These are phyloP conservation scores for Chromobotia macracanthus DNA, from an alignment of 2,797 vertebrate genomes.

Conservation along the genomic window DNA sequence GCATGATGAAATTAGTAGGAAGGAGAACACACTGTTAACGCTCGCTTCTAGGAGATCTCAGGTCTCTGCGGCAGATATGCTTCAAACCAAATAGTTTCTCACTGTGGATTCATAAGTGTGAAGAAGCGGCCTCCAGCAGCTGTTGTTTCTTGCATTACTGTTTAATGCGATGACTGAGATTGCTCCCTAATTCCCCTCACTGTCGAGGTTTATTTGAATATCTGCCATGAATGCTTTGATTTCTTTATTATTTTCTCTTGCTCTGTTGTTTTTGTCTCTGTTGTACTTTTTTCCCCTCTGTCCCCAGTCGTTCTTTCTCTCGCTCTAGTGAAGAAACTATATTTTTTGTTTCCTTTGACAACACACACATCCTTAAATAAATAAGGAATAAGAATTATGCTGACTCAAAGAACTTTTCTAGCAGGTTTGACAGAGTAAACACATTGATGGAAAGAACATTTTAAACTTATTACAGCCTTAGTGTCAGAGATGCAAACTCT, in stretches of 20 bases:
- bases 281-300: slow-evolving; percentile 10
- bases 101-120: not conserved
- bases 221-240: slow-evolving; percentile 49
- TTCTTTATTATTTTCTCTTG: slow-evolving; percentile 49
- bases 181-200: slow-evolving; percentile 10
- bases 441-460: too few relatives aligned
- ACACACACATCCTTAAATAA: not conserved
- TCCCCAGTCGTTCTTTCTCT: not conserved
- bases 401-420: too few relatives aligned
- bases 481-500: too few relatives aligned
- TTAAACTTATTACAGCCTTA: too few relatives aligned
- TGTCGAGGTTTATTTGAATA: slow-evolving; percentile 48
- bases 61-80: slow-evolving; percentile 11
- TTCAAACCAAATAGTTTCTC: slow-evolving; percentile 12
- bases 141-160: slow-evolving; percentile 12
- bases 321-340: not conserved
- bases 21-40: too few relatives aligned
- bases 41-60: too few relatives aligned
- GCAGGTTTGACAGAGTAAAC: too few relatives aligned
- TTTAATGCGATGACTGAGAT: slow-evolving; percentile 10
- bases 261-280: too few relatives aligned
- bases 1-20: slow-evolving; percentile 27
- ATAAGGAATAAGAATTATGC: too few relatives aligned
- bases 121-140: not conserved
- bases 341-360: not conserved